phyloP scores from a whole-genome alignment of 1,140 invertebrate species.

The Dreissena polymorpha region DNA sequence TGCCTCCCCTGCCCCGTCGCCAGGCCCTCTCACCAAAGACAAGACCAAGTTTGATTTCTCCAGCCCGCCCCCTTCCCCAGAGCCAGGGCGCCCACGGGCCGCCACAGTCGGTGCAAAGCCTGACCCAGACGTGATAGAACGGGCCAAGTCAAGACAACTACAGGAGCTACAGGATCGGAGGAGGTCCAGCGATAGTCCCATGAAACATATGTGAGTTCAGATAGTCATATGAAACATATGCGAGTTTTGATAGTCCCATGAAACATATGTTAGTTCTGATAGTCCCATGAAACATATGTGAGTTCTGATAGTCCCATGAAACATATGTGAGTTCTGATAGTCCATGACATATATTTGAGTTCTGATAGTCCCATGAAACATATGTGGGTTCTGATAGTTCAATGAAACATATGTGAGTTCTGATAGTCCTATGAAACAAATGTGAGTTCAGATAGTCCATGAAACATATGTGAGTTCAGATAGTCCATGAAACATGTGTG shows the following conservation, averaged over 20 bases:
- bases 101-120: constrained; percentile 73
- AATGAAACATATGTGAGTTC: not conserved
- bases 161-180: constrained; percentile 49
- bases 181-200: constrained; percentile 61
- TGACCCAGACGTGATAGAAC: constrained; percentile 53
- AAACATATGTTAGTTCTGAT: not conserved
- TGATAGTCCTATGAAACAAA: not conserved
- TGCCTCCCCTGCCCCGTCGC: constrained; percentile 70
- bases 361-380: not conserved
- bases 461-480: constrained; percentile 5
- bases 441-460: too few species aligned
- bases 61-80: constrained; percentile 69
- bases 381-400: not conserved
- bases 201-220: constrained; percentile 73
- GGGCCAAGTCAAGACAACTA: constrained; percentile 36
- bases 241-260: not conserved
- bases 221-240: not conserved
- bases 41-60: constrained; percentile 66
- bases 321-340: too few species aligned
- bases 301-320: not conserved
- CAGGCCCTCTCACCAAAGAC: constrained; percentile 60
- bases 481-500: too few species aligned
- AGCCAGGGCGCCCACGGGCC: constrained; percentile 67
- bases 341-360: constrained; percentile 74
- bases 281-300: not conserved